Percentiles rank a stretch among this genome's conserved stretches.
Evolutionary conservation across 1,140 invertebrate species (phyloP).

Genomic region (Heliconius eleuchia): DNA sequence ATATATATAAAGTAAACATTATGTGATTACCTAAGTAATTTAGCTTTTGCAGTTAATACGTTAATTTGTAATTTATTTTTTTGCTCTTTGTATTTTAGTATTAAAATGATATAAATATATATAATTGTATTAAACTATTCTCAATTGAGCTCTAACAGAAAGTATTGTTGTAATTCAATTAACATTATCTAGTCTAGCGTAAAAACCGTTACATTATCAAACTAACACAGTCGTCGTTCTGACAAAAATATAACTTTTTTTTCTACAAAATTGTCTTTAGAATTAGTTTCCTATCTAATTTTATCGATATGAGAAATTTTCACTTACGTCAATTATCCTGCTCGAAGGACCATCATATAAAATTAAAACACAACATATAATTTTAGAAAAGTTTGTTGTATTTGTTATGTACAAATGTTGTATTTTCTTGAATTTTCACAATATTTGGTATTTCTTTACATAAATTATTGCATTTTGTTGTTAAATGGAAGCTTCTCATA

Average conservation of each 20-base stretch:
- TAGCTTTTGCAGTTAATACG: too few relatives aligned
- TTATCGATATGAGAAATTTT: constrained; percentile 47
- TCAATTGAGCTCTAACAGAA: constrained; percentile 20
- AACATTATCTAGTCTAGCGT: constrained; percentile 39
- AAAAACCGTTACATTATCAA: constrained; percentile 55
- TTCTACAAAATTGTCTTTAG: constrained; percentile 61
- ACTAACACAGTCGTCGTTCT: constrained; percentile 42
- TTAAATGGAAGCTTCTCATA: constrained; percentile 43
- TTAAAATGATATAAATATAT: background rate
- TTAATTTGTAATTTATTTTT: background rate
- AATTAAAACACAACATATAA: too few relatives aligned
- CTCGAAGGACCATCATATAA: background rate
- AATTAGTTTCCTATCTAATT: constrained; percentile 74
- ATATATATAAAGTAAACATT: too few relatives aligned
- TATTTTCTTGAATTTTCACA: too few relatives aligned
- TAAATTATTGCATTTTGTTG: background rate
- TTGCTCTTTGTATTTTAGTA: background rate
- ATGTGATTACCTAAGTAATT: too few relatives aligned
- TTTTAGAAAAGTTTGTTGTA: too few relatives aligned
- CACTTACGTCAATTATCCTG: background rate
- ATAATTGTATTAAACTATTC: background rate
- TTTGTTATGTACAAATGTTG: too few relatives aligned
- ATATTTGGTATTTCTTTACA: background rate
- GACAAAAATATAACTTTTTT: constrained; percentile 73
- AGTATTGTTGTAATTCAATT: constrained; percentile 23